Evolutionary conservation across 2,888 invertebrate genomes (phyloP), one percentile per base, ranked within the genome.

Genomic region (Lamellibrachia satsuma): DNA sequence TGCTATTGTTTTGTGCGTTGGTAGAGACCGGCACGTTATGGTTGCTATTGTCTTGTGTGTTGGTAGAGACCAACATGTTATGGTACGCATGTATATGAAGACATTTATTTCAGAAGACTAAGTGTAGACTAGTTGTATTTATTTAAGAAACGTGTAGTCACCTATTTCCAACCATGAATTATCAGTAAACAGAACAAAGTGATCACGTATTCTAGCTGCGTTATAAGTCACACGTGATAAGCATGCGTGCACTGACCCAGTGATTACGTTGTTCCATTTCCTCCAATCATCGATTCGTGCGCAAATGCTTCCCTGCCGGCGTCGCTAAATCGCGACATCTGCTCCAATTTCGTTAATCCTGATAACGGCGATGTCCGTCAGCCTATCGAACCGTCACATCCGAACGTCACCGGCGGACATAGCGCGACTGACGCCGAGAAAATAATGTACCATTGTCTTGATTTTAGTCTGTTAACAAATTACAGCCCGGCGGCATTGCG

Each of bases 391-490:
- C 75, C 75, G 22, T 75, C 22, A 75, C n/a, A 75, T 22, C 15
- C 75, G 22, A 15, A 6, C 11, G 22, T 75, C 75, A 75, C 75
- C 75, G 22, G 15, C 75, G 75, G 75, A 75, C 75, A 75, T 22
- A 75, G 75, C 75, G 75, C 11, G 75, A 75, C 75, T 15, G 75
- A 75, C 75, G 75, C 75, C 75, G 75, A 22, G 75, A 75, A 75
- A 75, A 75, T 75, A 75, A 75, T 75, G 75, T 75, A 75, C 75
- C 75, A 75, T 75, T 75, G 75, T 75, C 75, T 22, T 75, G 75
- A 75, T 75, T 75, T 75, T 75, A 15, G 75, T 75, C 75, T 75
- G 75, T 75, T 75, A 75, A 75, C 75, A 75, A 75, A 75, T 75
- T 75, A 75, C 75, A 22, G 75, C 75, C 75, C n/a, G 3, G 3